phyloP scores from a whole-genome alignment of 2,888 invertebrate species.

The Mythimna ferrago region DNA sequence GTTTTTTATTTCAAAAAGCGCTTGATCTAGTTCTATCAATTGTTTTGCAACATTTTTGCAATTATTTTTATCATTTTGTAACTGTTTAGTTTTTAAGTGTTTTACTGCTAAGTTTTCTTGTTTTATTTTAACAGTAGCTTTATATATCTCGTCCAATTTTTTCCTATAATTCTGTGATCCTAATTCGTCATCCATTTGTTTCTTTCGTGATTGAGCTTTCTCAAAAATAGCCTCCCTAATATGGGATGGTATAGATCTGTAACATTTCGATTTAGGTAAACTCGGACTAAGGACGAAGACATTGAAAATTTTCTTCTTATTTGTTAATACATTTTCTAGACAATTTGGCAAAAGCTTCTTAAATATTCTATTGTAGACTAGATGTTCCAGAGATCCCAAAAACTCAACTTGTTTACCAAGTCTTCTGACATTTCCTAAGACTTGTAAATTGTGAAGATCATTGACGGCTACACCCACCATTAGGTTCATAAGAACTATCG shows the following conservation, averaged over 20 bases:
- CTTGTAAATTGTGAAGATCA: slow-evolving; percentile 88
- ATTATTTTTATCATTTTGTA: slow-evolving; percentile 1
- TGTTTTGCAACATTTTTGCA: slow-evolving; percentile 19
- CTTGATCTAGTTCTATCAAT: slow-evolving; percentile 22
- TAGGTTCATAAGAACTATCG: slow-evolving; percentile 90
- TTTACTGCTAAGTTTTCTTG: slow-evolving; percentile 11
- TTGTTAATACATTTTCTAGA: slow-evolving; percentile 34
- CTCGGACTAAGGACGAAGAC: slow-evolving; percentile 45
- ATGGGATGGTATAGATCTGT: slow-evolving; percentile 75
- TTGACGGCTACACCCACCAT: slow-evolving; percentile 91
- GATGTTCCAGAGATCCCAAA: slow-evolving; percentile 70
- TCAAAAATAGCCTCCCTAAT: slow-evolving; percentile 82
- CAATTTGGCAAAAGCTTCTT: slow-evolving; percentile 56
- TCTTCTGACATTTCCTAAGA: slow-evolving; percentile 87
- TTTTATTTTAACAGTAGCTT: slow-evolving; percentile 44
- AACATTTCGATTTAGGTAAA: slow-evolving; percentile 52
- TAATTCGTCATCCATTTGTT: slow-evolving; percentile 75
- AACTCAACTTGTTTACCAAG: slow-evolving; percentile 90
- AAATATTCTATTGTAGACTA: slow-evolving; percentile 56
- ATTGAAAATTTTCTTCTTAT: slow-evolving; percentile 49
- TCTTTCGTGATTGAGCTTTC: slow-evolving; percentile 78
- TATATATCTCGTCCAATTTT: slow-evolving; percentile 62
- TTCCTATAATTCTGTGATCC: slow-evolving; percentile 72
- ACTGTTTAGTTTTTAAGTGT: neutral
- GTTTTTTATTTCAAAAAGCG: slow-evolving; percentile 24